Base-by-base conservation (phyloP, 2,113 vertebrate species). In the Rhea americana region DNA sequence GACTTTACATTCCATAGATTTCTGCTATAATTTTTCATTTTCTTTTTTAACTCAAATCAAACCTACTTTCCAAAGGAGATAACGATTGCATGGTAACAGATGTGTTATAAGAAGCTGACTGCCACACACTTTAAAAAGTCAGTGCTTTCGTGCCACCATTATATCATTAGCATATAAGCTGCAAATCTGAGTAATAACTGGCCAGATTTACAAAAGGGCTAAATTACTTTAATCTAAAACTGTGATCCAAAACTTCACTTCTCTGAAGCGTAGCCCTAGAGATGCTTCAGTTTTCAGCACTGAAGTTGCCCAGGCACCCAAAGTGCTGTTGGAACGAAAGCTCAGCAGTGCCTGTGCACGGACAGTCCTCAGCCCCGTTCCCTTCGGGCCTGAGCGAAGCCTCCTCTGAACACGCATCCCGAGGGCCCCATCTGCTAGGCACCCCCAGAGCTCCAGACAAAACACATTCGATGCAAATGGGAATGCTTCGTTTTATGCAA, bases 401-500 rank as follows among this genome's bases (percentile, higher is more conserved):
- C 14, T 68, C 41, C 45, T 61, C 25, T 14, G 26, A 74, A 2
- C 6, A 26, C 14, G n/a, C 25, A 22, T 13, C 19, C 56, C 30
- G 5, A 17, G 35, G 30, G 26, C 35, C 18, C 43, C 48, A 32
- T 45, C 32, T 3, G 0, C 25, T 5, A 0, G 1, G 41, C 25
- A 58, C 30, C 41, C 47, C 18, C 53, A 72, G 30, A 62, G 16
- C 2, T 4, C n/a, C 51, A 67, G 30, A 30, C 9, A 62, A 67
- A 73, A 53, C 5, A 21, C 10, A 35, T 25, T 67, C 2, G 4
- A 43, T 32, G 24, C 24, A 35, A 47, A 48, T n/a, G 10, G 76
- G 5, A 62, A 58, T 0, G 3, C 14, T 18, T 7, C 0, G 0
- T 63, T 73, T 41, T 37, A 11, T 16, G 61, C 65, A 65, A 20